phyloP scores from a whole-genome alignment of 2,888 invertebrate species.

The Agrilus cyanescens region DNA sequence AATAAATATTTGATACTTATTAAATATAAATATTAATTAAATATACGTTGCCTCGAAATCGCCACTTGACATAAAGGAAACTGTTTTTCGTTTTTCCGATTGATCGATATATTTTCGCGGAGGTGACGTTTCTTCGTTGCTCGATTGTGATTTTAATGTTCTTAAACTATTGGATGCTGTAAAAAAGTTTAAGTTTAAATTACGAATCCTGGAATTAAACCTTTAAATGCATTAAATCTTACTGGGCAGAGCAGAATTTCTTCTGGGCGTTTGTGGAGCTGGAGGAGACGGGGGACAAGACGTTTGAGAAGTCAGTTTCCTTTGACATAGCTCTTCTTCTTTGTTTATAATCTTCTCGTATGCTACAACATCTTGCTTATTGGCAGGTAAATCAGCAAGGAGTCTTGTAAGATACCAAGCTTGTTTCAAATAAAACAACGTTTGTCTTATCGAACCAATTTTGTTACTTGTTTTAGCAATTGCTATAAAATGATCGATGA shows the following conservation, averaged over 20 bases:
- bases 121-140: too few species aligned
- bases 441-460: constrained; percentile 48
- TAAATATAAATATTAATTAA: too few species aligned
- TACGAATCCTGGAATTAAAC: too few species aligned
- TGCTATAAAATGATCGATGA: constrained; percentile 58
- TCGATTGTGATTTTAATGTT: too few species aligned
- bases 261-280: constrained; percentile 16
- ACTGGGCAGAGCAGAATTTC: constrained; percentile 13
- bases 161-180: too few species aligned
- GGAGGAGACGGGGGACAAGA: background rate
- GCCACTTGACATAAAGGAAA: too few species aligned
- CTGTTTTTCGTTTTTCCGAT: too few species aligned
- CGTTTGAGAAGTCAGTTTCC: constrained; percentile 31
- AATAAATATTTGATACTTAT: background rate
- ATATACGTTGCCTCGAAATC: too few species aligned
- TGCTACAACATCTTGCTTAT: constrained; percentile 41
- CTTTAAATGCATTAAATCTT: too few species aligned
- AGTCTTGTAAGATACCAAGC: constrained; percentile 53
- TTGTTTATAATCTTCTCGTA: constrained; percentile 44
- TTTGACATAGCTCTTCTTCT: constrained; percentile 39
- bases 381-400: constrained; percentile 45
- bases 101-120: too few species aligned
- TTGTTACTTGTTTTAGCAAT: constrained; percentile 55
- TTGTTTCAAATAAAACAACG: constrained; percentile 57
- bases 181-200: too few species aligned